phyloP scores from a whole-genome alignment of 2,888 invertebrate genomes.

The Hipparchia sbordonii region DNA sequence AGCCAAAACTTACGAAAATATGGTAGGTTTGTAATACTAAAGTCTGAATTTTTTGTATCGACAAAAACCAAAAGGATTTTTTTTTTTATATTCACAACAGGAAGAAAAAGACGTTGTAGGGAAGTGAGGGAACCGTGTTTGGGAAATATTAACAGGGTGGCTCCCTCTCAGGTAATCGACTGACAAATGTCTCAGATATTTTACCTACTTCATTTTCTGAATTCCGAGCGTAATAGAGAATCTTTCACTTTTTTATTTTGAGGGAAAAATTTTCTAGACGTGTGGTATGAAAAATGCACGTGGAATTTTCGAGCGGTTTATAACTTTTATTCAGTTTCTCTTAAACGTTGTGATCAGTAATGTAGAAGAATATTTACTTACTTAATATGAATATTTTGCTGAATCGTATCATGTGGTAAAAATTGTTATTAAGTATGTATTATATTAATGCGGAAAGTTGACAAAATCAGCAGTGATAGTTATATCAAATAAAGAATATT shows the following conservation, averaged over 20 bases:
- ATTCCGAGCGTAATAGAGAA: conserved; percentile 56
- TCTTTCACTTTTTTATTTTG: conserved; percentile 43
- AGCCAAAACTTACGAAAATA: too few species aligned
- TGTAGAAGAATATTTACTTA: background rate
- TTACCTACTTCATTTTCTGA: conserved; percentile 77
- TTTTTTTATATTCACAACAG: conserved; percentile 75
- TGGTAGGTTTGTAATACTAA: background rate
- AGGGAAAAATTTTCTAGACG: conserved; percentile 30
- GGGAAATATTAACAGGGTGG: conserved; percentile 66
- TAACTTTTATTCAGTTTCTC: conserved; percentile 2
- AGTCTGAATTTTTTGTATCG: conserved; percentile 4
- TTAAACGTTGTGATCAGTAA: conserved; percentile 10
- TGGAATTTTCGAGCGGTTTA: conserved; percentile 10
- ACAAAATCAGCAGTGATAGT: too few species aligned
- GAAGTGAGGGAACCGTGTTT: conserved; percentile 63
- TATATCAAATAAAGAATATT: background rate
- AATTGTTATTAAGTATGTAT: too few species aligned
- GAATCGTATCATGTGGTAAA: too few species aligned
- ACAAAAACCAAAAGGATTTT: conserved; percentile 46
- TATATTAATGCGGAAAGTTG: too few species aligned
- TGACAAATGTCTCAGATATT: conserved; percentile 81
- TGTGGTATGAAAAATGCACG: conserved; percentile 21
- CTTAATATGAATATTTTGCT: background rate
- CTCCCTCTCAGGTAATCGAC: conserved; percentile 77
- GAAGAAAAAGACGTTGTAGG: conserved; percentile 61